Conservation (phyloP, 2,888 invertebrate genomes). For the Aphidius colemani region DNA sequence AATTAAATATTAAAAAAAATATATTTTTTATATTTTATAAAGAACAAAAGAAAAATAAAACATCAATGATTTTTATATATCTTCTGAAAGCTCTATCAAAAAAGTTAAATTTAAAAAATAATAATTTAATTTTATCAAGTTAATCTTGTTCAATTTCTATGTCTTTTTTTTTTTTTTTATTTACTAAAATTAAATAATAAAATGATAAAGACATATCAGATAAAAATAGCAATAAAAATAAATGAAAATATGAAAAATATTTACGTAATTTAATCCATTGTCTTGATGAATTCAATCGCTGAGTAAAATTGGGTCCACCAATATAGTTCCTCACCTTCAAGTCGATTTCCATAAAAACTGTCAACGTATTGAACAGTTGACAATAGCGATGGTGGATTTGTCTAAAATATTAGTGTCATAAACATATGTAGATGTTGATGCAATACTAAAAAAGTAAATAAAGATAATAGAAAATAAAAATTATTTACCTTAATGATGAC, state of each 20-base stretch:
- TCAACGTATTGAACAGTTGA: conserved; percentile 96
- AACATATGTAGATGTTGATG: too few relatives aligned
- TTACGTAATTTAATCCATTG: conserved; percentile 77
- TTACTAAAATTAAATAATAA: conserved; percentile 14
- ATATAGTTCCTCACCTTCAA: conserved; percentile 91
- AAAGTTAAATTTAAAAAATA: neutral
- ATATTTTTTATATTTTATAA: too few relatives aligned
- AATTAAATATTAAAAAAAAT: too few relatives aligned
- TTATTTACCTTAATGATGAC: conserved; percentile 84
- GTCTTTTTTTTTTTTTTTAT: neutral
- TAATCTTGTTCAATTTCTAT: neutral
- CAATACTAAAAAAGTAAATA: neutral
- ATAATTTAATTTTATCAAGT: neutral
- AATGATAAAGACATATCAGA: conserved; percentile 10
- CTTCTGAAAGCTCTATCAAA: too few relatives aligned
- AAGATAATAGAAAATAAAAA: conserved; percentile 4
- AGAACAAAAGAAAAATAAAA: too few relatives aligned
- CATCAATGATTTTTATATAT: conserved; percentile 7
- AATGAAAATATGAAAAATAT: neutral
- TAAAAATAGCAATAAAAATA: neutral
- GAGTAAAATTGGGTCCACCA: conserved; percentile 99
- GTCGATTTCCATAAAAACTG: conserved; percentile 82
- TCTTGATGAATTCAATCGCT: conserved; percentile 97
- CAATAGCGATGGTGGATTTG: conserved; percentile 90
- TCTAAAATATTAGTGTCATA: too few relatives aligned